Evolutionary conservation across 2,113 vertebrate genomes (phyloP).

Genomic region (Anser brachyrhynchus): DNA sequence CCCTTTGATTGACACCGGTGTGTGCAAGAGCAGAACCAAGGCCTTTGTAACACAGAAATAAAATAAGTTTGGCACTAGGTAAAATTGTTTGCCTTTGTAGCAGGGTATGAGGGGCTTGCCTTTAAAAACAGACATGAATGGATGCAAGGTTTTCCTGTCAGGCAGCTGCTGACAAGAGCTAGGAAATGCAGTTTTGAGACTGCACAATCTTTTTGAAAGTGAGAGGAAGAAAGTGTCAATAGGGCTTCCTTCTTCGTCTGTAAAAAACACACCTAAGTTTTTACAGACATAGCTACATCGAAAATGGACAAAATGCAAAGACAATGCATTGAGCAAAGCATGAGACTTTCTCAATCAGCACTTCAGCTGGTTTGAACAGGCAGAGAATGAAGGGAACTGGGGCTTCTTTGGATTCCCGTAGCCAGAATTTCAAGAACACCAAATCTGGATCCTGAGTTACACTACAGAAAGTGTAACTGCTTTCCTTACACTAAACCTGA

Average conservation of each 20-base stretch:
- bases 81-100: neutral
- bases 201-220: neutral
- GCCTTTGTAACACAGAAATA: neutral
- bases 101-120: fast-evolving
- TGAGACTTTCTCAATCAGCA: neutral
- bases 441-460: fast-evolving
- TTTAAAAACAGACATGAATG: neutral
- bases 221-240: neutral
- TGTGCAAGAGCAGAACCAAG: neutral
- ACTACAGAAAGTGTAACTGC: fast-evolving
- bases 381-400: neutral
- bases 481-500: neutral
- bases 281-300: neutral
- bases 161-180: neutral
- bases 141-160: neutral
- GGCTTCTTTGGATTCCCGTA: neutral
- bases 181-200: neutral
- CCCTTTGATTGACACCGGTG: neutral
- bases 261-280: neutral
- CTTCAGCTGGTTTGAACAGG: neutral
- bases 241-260: neutral
- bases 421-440: neutral
- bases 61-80: neutral
- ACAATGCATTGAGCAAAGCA: neutral
- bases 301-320: neutral